Evolutionary conservation across 2,888 invertebrate genomes (phyloP).

Genomic region (Rotaria macrura): DNA sequence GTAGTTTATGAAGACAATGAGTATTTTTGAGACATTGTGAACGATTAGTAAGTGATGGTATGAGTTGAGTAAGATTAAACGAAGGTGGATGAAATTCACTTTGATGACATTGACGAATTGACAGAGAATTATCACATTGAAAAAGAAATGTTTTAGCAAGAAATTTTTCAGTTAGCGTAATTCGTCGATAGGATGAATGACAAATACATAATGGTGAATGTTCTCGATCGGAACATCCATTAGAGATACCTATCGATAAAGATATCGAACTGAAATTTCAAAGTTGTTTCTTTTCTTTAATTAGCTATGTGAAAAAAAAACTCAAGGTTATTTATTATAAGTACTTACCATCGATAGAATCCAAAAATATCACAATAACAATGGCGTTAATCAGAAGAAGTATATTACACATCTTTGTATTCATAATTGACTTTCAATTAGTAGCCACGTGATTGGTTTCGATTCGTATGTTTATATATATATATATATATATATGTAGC

Average conservation of each 20-base stretch:
- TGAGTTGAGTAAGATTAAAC: neutral
- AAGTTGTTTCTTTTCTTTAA: no score
- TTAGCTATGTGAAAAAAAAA: no score
- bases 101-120: neutral
- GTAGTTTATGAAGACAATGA: neutral
- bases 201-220: neutral
- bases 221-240: neutral
- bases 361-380: no score
- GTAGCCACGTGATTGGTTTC: neutral
- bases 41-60: neutral
- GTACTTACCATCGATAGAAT: no score
- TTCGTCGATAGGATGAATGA: neutral
- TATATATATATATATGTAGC: no score
- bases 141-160: neutral
- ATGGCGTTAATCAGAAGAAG: no score
- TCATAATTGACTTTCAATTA: no score
- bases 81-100: neutral
- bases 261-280: no score
- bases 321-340: no score
- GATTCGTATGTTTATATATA: neutral
- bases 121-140: neutral
- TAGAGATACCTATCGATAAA: no score
- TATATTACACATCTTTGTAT: no score
- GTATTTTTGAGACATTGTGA: neutral
- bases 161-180: neutral